These are phyloP conservation scores for Argentina silus DNA, from an alignment of 2,797 vertebrate genomes.

Conservation along the genomic window DNA sequence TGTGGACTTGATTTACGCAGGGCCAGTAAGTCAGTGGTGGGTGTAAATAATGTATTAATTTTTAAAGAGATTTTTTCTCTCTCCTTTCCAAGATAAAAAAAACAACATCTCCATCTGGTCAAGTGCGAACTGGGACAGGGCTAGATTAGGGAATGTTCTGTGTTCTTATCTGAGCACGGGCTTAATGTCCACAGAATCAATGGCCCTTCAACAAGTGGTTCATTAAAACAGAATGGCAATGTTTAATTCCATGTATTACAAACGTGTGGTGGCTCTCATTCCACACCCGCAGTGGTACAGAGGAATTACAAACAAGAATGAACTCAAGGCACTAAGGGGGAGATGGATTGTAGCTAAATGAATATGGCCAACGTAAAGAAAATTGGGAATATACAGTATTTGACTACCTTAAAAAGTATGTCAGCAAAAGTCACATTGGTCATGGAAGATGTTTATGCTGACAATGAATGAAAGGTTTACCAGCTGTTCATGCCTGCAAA, in stretches of 20 bases:
- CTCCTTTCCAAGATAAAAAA: slow-evolving; percentile 62
- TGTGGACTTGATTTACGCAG: slow-evolving; percentile 74
- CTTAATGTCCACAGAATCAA: slow-evolving; percentile 79
- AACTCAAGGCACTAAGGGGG: slow-evolving; percentile 29
- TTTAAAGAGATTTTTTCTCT: slow-evolving; percentile 75
- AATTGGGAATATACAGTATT: not conserved
- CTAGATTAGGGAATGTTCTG: slow-evolving; percentile 76
- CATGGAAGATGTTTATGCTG: no score
- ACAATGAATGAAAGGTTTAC: no score
- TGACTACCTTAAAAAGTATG: not conserved
- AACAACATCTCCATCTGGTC: slow-evolving; percentile 76
- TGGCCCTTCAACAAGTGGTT: slow-evolving; percentile 77
- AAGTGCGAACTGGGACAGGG: slow-evolving; percentile 80
- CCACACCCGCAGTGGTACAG: slow-evolving; percentile 29
- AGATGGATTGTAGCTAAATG: not conserved
- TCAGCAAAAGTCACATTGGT: no score
- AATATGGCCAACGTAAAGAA: not conserved
- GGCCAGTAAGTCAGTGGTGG: slow-evolving; percentile 58
- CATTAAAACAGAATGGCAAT: slow-evolving; percentile 77
- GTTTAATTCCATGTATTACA: slow-evolving; percentile 73
- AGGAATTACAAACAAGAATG: slow-evolving; percentile 49
- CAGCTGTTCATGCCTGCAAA: no score
- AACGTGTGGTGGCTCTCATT: slow-evolving; percentile 47
- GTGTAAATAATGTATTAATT: slow-evolving; percentile 80
- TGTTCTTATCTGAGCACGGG: slow-evolving; percentile 74